Evolutionary conservation across 1,140 invertebrate species (phyloP).

Genomic region (Leptopilina clavipes): DNA sequence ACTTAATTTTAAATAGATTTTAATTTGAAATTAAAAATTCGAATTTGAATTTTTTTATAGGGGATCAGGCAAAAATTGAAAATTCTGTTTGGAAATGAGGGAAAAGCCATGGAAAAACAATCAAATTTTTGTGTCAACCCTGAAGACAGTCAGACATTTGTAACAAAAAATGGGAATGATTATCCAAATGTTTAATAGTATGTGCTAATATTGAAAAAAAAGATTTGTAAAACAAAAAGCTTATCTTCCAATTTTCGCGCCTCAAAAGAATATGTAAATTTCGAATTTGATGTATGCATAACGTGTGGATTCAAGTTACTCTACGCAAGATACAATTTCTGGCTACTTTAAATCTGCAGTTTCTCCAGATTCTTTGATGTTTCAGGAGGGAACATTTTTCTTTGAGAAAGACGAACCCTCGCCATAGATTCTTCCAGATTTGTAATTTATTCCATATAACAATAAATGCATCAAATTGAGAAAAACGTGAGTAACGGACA

Average conservation of each 20-base stretch:
- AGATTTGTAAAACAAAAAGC: slow-evolving; percentile 10
- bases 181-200: too few species aligned
- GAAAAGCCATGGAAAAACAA: too few species aligned
- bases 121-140: too few species aligned
- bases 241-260: slow-evolving; percentile 45
- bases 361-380: slow-evolving; percentile 55
- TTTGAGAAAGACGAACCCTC: neutral
- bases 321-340: slow-evolving; percentile 62
- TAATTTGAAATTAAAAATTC: too few species aligned
- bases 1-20: too few species aligned
- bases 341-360: slow-evolving; percentile 60
- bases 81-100: too few species aligned
- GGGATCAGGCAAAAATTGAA: too few species aligned
- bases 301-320: slow-evolving; percentile 60
- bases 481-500: neutral
- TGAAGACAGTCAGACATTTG: too few species aligned
- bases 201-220: neutral
- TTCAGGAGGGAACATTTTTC: slow-evolving; percentile 32
- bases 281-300: slow-evolving; percentile 51
- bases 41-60: too few species aligned
- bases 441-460: slow-evolving; percentile 25
- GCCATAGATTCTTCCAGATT: slow-evolving; percentile 13
- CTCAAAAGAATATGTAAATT: slow-evolving; percentile 64
- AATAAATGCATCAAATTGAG: neutral
- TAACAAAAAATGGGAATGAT: too few species aligned